Percentiles rank a stretch among this genome's conserved stretches.
These are phyloP conservation scores for Pseudorhombus dupliciocellatus DNA, from an alignment of 2,113 vertebrate species.

Conservation along the genomic window DNA sequence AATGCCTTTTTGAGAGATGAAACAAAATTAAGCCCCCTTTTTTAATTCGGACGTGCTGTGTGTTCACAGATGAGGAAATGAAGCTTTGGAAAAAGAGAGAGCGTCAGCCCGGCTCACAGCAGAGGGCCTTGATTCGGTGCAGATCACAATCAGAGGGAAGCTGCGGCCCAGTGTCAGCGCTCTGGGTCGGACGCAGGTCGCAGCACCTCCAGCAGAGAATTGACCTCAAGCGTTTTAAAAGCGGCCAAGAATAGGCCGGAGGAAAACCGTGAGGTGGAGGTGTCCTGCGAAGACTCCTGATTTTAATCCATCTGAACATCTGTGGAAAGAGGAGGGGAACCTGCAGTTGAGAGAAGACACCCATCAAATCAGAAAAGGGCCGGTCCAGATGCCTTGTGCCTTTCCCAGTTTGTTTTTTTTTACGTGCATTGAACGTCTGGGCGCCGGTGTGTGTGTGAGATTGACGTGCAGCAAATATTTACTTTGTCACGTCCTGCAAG, in stretches of 20 bases:
- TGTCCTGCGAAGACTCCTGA: not conserved
- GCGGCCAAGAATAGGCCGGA: not conserved
- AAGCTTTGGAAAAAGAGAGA: not conserved
- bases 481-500: no score
- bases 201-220: not conserved
- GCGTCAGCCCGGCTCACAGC: not conserved
- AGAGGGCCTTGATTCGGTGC: not conserved
- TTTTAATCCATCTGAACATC: not conserved
- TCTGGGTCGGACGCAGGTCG: not conserved
- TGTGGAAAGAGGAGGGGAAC: not conserved
- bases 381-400: no score
- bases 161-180: no score
- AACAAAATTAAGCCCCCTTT: not conserved
- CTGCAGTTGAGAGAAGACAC: not conserved
- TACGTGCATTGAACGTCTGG: no score
- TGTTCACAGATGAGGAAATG: not conserved
- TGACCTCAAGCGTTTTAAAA: not conserved
- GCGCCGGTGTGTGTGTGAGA: no score
- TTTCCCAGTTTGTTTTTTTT: no score
- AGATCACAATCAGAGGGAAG: not conserved
- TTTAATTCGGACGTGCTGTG: not conserved
- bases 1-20: not conserved
- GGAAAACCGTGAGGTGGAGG: not conserved
- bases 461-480: no score
- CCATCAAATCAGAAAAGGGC: not conserved